Base-by-base conservation (phyloP, 2,113 vertebrate genomes). In the Lepisosteus osseus region DNA sequence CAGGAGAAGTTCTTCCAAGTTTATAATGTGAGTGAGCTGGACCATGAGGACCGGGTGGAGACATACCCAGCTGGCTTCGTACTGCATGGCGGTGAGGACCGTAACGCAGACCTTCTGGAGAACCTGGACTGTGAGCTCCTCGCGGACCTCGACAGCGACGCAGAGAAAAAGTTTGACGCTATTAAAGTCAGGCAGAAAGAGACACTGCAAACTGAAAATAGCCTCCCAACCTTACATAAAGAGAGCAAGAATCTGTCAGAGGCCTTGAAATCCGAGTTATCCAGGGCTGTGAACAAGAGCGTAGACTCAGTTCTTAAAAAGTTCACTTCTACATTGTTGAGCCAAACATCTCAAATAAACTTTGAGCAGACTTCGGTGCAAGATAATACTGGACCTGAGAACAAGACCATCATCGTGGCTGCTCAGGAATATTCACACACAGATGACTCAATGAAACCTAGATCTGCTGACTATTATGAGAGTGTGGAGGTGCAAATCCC, bases 241-340 rank as follows among this genome's bases (percentile, higher is more conserved):
- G 91, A 88, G 63, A 82, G 78, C 6, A 87, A 61, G 66, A 85
- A 82, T 44, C 87, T 95, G 4, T 92, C 94, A 4, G 93, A 95
- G 69, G 80, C 85, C 4, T 82, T 99, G 72, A 96, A 94, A 80
- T 85, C 88, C 0, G 96, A 99, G 84, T 83, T 99, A 73, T 88
- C 87, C 1, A 86, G 77, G 17, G 92, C 91, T 2, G 85, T 92
- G 0, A 92, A 87, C 55, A 89, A 80, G 63, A 95, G 94, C n/a
- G 91, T 99, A 69, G 95, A 99, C 72, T 86, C 87, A 0, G 93
- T 94, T 59, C 89, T 99, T 77, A 91, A 92, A 75, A 93, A 87
- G 43, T 77, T 83, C 69, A 84, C 86, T 6, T 59, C 78, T 61
- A 61, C 80, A 13, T 80, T 82, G 4, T 75, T 76, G 51, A 82